These are phyloP conservation scores for Sebastes nivosus DNA, from an alignment of 2,797 vertebrate genomes.

Conservation along the genomic window DNA sequence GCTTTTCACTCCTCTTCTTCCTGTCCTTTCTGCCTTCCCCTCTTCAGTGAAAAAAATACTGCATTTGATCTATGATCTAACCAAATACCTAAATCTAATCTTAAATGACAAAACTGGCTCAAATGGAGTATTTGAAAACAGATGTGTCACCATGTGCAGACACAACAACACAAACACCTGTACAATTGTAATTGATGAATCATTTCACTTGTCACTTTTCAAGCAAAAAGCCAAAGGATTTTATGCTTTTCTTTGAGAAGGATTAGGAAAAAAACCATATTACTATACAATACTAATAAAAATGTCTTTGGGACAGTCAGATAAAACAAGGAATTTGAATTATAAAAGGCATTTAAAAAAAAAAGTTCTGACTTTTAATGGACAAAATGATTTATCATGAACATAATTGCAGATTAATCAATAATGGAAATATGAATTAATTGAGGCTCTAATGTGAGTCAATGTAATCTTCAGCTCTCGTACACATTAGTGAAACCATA, in stretches of 20 bases:
- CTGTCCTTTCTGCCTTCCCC: not conserved
- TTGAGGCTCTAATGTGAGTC: not conserved
- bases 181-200: not conserved
- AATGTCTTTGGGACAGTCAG: not conserved
- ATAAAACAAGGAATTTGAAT: not conserved
- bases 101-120: not conserved
- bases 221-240: not conserved
- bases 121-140: not conserved
- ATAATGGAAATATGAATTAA: not conserved
- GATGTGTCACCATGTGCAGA: not conserved
- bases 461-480: not conserved
- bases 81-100: not conserved
- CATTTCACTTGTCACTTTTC: not conserved
- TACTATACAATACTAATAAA: not conserved
- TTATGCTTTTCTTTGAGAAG: not conserved
- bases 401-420: not conserved
- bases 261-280: not conserved
- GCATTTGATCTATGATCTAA: not conserved
- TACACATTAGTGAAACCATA: not conserved
- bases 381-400: not conserved
- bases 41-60: not conserved
- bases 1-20: not conserved
- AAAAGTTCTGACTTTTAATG: no score
- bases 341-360: not conserved
- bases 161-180: not conserved